Evolutionary conservation across 2,888 invertebrate species (phyloP).

Genomic region (Neuroscelio doddi): DNA sequence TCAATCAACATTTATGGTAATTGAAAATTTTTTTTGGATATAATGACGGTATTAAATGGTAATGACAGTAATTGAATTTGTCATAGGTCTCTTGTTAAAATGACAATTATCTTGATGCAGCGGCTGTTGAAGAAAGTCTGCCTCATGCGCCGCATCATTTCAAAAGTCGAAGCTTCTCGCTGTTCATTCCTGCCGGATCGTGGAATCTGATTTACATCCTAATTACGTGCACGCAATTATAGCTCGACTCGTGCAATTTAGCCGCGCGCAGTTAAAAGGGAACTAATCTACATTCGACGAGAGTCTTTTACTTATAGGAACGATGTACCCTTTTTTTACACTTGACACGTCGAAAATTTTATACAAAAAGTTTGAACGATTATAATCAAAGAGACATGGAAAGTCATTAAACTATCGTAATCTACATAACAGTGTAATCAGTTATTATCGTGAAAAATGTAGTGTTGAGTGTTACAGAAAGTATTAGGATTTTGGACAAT

Average conservation of each 20-base stretch:
- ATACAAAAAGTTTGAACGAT: too few species aligned
- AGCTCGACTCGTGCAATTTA: constrained; percentile 36
- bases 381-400: too few species aligned
- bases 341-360: constrained; percentile 12
- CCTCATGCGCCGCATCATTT: constrained; percentile 25
- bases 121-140: constrained; percentile 32
- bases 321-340: constrained; percentile 6
- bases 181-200: constrained; percentile 39
- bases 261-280: constrained; percentile 38
- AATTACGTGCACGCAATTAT: constrained; percentile 55
- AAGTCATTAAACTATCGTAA: too few species aligned
- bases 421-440: too few species aligned
- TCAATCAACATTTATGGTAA: too few species aligned
- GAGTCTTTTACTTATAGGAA: constrained; percentile 18
- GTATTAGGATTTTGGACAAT: too few species aligned
- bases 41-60: too few species aligned
- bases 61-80: constrained; percentile 40
- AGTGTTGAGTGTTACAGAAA: too few species aligned
- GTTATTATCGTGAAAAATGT: too few species aligned
- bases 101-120: constrained; percentile 32
- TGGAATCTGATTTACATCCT: constrained; percentile 64
- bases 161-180: constrained; percentile 18
- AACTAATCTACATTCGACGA: constrained; percentile 60
- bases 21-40: too few species aligned
- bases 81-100: constrained; percentile 15